Base-by-base conservation (phyloP, 1,140 invertebrate genomes). In the silkworm (Bombyx mori) region DNA sequence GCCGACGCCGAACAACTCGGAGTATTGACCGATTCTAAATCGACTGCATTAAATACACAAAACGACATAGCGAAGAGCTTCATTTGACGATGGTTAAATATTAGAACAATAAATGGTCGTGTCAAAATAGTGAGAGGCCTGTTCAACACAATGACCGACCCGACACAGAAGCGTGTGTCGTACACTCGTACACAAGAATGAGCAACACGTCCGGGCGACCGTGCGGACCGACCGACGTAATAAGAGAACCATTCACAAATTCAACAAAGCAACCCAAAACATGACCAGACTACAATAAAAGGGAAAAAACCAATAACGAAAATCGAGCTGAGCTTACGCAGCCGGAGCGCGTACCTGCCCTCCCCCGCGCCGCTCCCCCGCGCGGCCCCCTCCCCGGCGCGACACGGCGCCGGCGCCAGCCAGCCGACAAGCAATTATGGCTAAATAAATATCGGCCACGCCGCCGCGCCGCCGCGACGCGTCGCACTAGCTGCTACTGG, bases 371-470 rank as follows among this genome's bases (percentile, higher is more conserved):
- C 58, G 55, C 59, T 62, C 54, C 51, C 57, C 55, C 60, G 44
- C 45, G 53, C 50, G 43, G 18, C 54, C 61, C 62, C 50, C 12
- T 22, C 63, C 53, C 74, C 75, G 79, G 67, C 79, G 78, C 79
- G 79, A 76, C 77, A 67, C 68, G 79, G 78, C 79, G 79, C 82
- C 79, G 82, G 79, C 79, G 79, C 82, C 78, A 80, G 71, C 54
- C 74, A 63, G 72, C 74, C 82, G 79, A 75, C 81, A 73, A 82
- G 79, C 82, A 86, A 83, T 83, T 83, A 86, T 86, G 82, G 77
- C 76, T 86, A 86, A 86, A 86, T 86, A 86, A 86, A 86, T 86
- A 86, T 82, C 79, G 75, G 73, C 72, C 79, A 75, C 72, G 75
- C 77, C 75, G 67, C 72, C 73, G 72, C 73, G 73, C 68, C 73